Conservation (phyloP, 2,888 invertebrate species). For the Eremobia ochroleuca region DNA sequence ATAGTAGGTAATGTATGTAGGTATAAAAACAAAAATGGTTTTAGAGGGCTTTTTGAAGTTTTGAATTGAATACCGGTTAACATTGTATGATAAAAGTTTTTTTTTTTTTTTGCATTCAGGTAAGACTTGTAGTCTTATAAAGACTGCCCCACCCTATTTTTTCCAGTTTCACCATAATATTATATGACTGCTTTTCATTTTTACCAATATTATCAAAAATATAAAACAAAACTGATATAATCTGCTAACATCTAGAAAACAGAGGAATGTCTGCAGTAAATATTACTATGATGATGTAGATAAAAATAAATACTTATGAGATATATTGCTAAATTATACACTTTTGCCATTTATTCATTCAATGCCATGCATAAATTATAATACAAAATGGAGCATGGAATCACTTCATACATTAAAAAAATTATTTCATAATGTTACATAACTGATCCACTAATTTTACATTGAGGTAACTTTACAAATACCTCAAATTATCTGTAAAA, state of each 20-base stretch:
- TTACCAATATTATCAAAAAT: neutral
- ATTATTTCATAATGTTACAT: neutral
- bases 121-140: too few relatives aligned
- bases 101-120: neutral
- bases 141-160: too few relatives aligned
- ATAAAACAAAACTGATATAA: neutral
- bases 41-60: neutral
- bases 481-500: neutral
- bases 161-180: neutral
- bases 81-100: neutral
- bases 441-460: neutral
- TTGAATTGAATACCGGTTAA: neutral
- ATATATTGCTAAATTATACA: conserved; percentile 6
- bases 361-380: conserved; percentile 38
- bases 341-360: conserved; percentile 16
- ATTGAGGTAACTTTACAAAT: conserved; percentile 4
- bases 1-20: too few relatives aligned
- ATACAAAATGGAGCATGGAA: conserved; percentile 6
- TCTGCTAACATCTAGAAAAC: neutral
- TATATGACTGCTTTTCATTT: too few relatives aligned
- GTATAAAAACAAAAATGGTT: neutral
- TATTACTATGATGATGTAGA: neutral
- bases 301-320: neutral
- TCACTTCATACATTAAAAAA: neutral
- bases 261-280: neutral